A percentile compares a stretch with the other conserved stretches of the same genome.
These are phyloP conservation scores for Sinotaia quadrata DNA, from an alignment of 2,888 invertebrate species.

Conservation along the genomic window DNA sequence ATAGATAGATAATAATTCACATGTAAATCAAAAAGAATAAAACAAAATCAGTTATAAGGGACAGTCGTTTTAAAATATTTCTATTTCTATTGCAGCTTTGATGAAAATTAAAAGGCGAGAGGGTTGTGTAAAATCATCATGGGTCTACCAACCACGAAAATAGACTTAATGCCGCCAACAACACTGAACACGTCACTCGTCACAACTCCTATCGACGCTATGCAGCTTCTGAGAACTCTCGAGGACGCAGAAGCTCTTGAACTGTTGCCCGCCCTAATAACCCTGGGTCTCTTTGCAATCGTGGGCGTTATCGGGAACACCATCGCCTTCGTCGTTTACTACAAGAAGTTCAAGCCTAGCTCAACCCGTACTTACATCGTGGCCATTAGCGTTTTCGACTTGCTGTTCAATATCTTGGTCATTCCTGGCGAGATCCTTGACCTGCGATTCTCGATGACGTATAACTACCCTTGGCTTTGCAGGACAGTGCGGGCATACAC, in stretches of 20 bases:
- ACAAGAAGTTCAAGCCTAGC: slow-evolving; percentile 49
- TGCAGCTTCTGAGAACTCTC: too few species aligned
- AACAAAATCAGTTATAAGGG: too few species aligned
- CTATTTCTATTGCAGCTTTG: too few species aligned
- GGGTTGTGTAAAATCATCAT: too few species aligned
- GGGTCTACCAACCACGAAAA: too few species aligned
- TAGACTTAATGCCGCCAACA: too few species aligned
- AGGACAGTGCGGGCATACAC: slow-evolving; percentile 47
- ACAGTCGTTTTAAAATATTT: too few species aligned
- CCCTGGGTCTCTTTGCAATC: slow-evolving; percentile 50
- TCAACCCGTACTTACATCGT: slow-evolving; percentile 53
- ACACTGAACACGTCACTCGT: too few species aligned
- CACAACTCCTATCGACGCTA: too few species aligned
- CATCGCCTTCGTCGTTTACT: slow-evolving; percentile 51
- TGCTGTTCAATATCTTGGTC: slow-evolving; percentile 49
- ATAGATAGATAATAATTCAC: too few species aligned
- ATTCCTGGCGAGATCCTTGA: slow-evolving; percentile 56
- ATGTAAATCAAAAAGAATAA: too few species aligned
- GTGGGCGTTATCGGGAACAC: slow-evolving; percentile 54
- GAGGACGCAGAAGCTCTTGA: slow-evolving; percentile 45
- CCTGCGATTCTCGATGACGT: slow-evolving; percentile 53
- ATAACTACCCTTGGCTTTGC: slow-evolving; percentile 48
- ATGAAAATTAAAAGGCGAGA: too few species aligned
- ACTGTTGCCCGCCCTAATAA: slow-evolving; percentile 52
- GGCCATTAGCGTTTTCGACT: slow-evolving; percentile 52